Evolutionary conservation across 1,140 invertebrate genomes (phyloP).

Genomic region (Apis cerana): DNA sequence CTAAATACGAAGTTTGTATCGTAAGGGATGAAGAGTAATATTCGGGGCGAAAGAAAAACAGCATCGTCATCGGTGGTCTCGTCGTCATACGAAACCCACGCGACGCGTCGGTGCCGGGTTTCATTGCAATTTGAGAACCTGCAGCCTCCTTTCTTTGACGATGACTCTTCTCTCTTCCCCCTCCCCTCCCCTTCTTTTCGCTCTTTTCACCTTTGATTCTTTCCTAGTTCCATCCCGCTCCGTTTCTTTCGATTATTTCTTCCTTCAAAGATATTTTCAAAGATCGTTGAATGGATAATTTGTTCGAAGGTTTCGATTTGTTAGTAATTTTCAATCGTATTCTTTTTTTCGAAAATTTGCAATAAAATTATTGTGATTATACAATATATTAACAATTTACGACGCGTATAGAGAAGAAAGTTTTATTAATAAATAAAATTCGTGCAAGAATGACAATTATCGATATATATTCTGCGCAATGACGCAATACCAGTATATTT

Average conservation of each 20-base stretch:
- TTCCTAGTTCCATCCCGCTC: neutral
- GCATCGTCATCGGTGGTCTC: conserved; percentile 77
- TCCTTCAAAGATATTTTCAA: neutral
- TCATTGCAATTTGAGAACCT: conserved; percentile 80
- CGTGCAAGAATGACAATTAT: no score
- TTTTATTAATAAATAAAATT: no score
- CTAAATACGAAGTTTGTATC: neutral
- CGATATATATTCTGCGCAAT: no score
- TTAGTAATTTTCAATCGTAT: no score
- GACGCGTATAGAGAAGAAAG: no score
- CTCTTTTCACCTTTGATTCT: conserved; percentile 33
- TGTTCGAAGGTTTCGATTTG: no score
- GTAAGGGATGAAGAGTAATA: conserved; percentile 43
- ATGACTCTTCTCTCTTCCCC: conserved; percentile 57
- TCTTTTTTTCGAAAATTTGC: no score
- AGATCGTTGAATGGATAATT: neutral
- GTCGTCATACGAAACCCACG: conserved; percentile 77
- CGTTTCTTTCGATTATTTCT: neutral
- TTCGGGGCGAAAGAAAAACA: conserved; percentile 65
- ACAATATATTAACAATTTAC: no score
- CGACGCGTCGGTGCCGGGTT: conserved; percentile 77
- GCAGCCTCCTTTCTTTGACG: conserved; percentile 67
- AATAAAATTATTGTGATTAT: no score
- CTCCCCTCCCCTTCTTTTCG: conserved; percentile 6
- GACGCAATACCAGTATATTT: no score